phyloP scores from a whole-genome alignment of 2,888 invertebrate species.

The Athrips mouffetella region DNA sequence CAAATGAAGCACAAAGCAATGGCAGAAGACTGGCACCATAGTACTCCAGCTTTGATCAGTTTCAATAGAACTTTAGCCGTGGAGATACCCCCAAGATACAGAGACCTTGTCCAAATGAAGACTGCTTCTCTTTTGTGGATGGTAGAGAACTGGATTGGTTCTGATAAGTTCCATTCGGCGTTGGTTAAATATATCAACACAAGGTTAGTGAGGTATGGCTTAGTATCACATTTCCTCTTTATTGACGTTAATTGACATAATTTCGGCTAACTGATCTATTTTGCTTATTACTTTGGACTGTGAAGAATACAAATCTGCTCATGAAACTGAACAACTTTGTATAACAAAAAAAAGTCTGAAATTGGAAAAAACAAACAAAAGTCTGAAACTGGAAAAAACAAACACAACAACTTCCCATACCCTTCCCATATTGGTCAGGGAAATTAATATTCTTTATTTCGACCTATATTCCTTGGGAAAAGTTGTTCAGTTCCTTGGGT shows the following conservation, averaged over 20 bases:
- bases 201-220: constrained; percentile 31
- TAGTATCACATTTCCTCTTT: neutral
- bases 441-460: too few relatives aligned
- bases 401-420: too few relatives aligned
- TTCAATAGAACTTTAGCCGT: constrained; percentile 56
- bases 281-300: too few relatives aligned
- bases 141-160: constrained; percentile 67
- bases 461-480: too few relatives aligned
- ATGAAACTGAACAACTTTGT: too few relatives aligned
- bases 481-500: too few relatives aligned
- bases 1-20: constrained; percentile 60
- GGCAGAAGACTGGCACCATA: constrained; percentile 53
- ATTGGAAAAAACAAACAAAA: too few relatives aligned
- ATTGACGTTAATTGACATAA: neutral
- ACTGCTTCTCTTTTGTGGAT: constrained; percentile 68
- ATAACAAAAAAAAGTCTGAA: too few relatives aligned
- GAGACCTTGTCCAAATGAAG: constrained; percentile 59
- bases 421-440: too few relatives aligned
- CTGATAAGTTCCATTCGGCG: constrained; percentile 51
- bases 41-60: constrained; percentile 48
- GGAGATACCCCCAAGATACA: constrained; percentile 54
- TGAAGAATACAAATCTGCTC: too few relatives aligned
- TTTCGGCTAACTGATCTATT: too few relatives aligned
- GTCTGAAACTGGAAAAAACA: too few relatives aligned
- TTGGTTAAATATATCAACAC: constrained; percentile 60